phyloP scores from a whole-genome alignment of 2,797 vertebrate genomes.

The Eremophila alpestris region DNA sequence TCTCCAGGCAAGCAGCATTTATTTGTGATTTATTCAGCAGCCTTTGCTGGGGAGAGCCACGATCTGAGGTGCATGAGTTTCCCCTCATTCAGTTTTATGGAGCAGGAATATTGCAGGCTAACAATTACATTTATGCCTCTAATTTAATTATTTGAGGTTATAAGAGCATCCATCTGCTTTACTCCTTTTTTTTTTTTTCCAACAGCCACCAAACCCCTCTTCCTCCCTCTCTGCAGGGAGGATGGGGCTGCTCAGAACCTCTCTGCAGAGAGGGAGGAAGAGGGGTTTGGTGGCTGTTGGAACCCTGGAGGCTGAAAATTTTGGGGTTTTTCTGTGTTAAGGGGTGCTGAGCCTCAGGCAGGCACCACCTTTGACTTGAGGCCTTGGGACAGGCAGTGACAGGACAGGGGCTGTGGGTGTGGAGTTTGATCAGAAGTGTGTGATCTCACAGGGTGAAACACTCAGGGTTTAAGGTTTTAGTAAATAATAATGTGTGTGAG shows the following conservation, averaged over 20 bases:
- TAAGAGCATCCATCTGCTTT: not conserved
- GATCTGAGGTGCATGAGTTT: fast-evolving
- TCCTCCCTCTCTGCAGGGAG: too few relatives aligned
- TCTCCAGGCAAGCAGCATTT: not conserved
- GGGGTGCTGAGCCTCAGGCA: too few relatives aligned
- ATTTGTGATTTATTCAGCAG: fast-evolving
- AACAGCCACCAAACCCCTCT: too few relatives aligned
- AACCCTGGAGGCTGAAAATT: too few relatives aligned
- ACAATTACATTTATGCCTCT: not conserved
- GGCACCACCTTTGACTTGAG: too few relatives aligned
- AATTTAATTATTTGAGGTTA: not conserved
- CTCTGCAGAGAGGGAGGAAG: not conserved
- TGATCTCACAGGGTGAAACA: too few relatives aligned
- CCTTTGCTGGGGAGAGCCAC: not conserved
- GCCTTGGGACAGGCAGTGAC: too few relatives aligned
- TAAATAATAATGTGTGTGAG: too few relatives aligned
- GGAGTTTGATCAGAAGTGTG: too few relatives aligned
- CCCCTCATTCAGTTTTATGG: not conserved
- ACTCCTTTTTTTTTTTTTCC: not conserved
- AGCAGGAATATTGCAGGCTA: not conserved
- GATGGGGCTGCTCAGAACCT: fast-evolving
- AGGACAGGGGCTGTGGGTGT: too few relatives aligned
- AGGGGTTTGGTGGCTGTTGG: not conserved
- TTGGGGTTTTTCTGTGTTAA: too few relatives aligned
- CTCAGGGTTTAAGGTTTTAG: too few relatives aligned